Evolutionary conservation across 2,888 invertebrate species (phyloP), one percentile per base, ranked within the genome.

Genomic region (Spodoptera littoralis): DNA sequence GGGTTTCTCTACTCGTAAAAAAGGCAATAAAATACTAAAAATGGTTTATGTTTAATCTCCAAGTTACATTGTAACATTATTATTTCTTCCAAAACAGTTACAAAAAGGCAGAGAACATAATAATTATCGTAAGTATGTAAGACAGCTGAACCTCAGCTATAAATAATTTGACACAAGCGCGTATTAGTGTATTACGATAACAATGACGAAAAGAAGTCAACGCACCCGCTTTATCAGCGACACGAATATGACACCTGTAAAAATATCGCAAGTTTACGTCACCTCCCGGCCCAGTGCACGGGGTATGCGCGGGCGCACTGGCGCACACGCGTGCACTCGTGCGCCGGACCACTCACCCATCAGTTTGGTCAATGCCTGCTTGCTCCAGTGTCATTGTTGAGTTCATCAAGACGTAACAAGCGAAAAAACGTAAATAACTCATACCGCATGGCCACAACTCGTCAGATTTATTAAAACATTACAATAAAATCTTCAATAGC

Each of bases 201-300:
- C 79, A 73, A 72, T 48, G 73, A 50, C 52, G 55, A 56, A 69
- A 66, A 63, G 44, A 73, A 65, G 85, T 85, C 85, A 84, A 83
- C 76, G 85, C 73, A 71, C 86, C 62, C 62, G 73, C 75, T 86
- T 85, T 85, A 86, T 78, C 60, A 46, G 42, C 71, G 81, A 76
- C 84, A 84, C 66, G 79, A 68, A 79, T 80, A 77, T 69, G 66
- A 74, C 86, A 86, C 86, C 86, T 86, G 86, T 85, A 77, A 82
- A 80, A 82, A 86, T 82, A 85, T 70, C 59, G 79, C 76, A 49
- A 70, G 52, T 58, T 71, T 53, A 55, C 65, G 70, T 57, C 68
- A 71, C n/a, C 30, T n/a, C 53, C 22, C 9, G 12, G 36, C 24
- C 41, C 53, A 24, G 36, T 61, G 67, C 53, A 48, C 47, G 51